Evolutionary conservation across 1,140 invertebrate species (phyloP).

Genomic region (Cotesia typhae): DNA sequence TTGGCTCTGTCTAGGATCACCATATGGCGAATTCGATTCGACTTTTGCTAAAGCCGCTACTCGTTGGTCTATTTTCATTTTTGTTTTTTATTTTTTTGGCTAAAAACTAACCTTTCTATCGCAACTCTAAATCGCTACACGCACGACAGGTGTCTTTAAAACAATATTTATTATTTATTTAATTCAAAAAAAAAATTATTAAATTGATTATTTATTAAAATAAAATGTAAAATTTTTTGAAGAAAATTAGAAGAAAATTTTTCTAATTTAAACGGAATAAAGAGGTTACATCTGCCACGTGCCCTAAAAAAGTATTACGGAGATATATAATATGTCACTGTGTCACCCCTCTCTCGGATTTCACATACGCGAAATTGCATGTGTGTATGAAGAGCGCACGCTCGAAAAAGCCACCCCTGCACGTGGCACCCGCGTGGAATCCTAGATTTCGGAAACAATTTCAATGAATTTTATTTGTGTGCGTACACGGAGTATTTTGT

Average conservation of each 20-base stretch:
- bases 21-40: too few species aligned
- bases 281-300: conserved; percentile 57
- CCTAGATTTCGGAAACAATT: conserved; percentile 59
- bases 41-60: too few species aligned
- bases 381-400: conserved; percentile 18
- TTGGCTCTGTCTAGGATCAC: too few species aligned
- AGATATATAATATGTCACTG: conserved; percentile 61
- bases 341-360: conserved; percentile 47
- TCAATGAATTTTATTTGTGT: conserved; percentile 41
- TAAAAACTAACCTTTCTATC: too few species aligned
- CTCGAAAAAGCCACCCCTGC: conserved; percentile 31
- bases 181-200: too few species aligned
- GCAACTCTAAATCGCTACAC: too few species aligned
- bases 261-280: background rate
- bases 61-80: too few species aligned
- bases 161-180: too few species aligned
- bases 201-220: too few species aligned
- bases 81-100: too few species aligned
- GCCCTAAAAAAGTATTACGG: conserved; percentile 54
- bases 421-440: conserved; percentile 45
- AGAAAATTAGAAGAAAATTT: background rate
- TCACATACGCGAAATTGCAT: background rate
- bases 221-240: background rate
- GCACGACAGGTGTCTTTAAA: too few species aligned
- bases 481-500: too few species aligned